Evolutionary conservation across 2,797 vertebrate genomes (phyloP), one percentile per base, ranked within the genome.

Genomic region (Neosilurus mollespiculum): DNA sequence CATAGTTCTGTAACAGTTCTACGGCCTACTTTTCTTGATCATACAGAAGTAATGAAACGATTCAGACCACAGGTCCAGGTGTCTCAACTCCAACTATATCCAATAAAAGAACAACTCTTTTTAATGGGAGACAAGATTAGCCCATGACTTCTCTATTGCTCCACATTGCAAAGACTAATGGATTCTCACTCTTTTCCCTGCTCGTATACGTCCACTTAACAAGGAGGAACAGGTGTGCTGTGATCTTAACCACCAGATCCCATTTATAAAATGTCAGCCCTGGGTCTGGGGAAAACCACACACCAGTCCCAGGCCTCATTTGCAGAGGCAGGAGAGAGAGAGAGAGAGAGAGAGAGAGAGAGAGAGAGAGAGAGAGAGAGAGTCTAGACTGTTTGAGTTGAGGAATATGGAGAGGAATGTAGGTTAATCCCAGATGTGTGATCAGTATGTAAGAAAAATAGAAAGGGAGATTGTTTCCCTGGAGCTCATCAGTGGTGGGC

Each of bases 211-310:
- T 85, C 83, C 22, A 86, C 79, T 89, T 88, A 84, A 89, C 90
- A 79, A 88, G 82, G 81, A 81, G 66, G 87, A 90, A 81, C 90
- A 89, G 86, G 86, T 86, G 86, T 83, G 43, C 43, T 73, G 61
- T 75, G 80, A 81, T 84, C 80, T 88, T 78, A 81, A 34, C 85
- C 82, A 61, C 81, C 62, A 51, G 75, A 84, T 82, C 86, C 80
- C 87, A 89, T 90, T 90, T 88, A 81, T 77, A 75, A 85, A 87
- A 83, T 81, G 85, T 89, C 82, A 87, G 80, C 81, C 80, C 34
- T 53, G 83, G 76, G 73, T 81, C 61, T 49, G 15, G 26, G 15
- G 83, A 62, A 67, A 82, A 62, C 30, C 49, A 54, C 12, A 66
- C 1, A 14, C 22, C 22, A 22, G 61, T 87, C 83, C 85, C 82